Evolutionary conservation across 1,140 invertebrate genomes (phyloP), one percentile per base, ranked within the genome.

Genomic region (Panagrolaimus sp.): DNA sequence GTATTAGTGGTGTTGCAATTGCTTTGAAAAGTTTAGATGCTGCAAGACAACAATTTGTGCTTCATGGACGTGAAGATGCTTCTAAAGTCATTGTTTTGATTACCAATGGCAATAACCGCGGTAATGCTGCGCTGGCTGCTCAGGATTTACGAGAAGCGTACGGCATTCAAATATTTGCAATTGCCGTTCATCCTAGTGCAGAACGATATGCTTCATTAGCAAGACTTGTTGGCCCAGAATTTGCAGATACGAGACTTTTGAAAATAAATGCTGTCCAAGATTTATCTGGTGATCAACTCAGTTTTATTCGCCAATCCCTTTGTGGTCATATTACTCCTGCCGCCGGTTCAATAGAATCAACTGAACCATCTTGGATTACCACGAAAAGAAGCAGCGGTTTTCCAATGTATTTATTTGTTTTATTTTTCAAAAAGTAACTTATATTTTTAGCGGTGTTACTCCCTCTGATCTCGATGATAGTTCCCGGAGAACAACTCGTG

Each of bases 101-200:
- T 47, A 82, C 81, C 6, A 82, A 82, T 46, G 81, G 80, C 52
- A 80, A 78, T 21, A 79, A 82, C 67, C 15, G 79, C 55, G 80
- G 81, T 67, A 82, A 82, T 65, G 80, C 82, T 26, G 79, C 79
- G 43, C 46, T 45, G 43, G 65, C 73, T 26, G 79, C 82, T 9
- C 55, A 73, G 17, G 82, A 83, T 15, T 70, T 82, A 9, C 78
- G 80, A 12, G 76, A 83, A 21, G 62, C 68, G 15, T 63, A 73
- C 63, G 73, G 65, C 24, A 75, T 83, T 62, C 74, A 83, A 67
- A 62, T 82, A 17, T 83, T 83, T 55, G 73, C 71, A 17, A 68
- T 82, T 14, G 82, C 79, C 0, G 70, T 82, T 21, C 71, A 73
- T 12, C 70, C 80, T 0, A 64, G 69, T 26, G 38, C 71, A 15